A percentile compares a stretch with the other conserved stretches of the same genome.
Evolutionary conservation across 2,888 invertebrate species (phyloP).

Genomic region (Melangyna quadrimaculata): DNA sequence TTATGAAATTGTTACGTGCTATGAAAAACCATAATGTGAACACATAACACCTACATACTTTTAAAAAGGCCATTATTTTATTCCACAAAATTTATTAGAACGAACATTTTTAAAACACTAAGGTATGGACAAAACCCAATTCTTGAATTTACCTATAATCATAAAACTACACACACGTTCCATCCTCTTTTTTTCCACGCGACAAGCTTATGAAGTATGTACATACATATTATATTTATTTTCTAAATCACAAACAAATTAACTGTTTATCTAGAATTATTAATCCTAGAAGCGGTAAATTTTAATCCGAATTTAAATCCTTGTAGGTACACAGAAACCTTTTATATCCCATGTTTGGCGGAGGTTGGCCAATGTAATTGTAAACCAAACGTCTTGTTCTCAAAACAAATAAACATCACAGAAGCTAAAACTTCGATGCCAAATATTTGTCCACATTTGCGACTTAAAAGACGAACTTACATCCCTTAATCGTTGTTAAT

Average conservation of each 20-base stretch:
- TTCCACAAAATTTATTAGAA: no score
- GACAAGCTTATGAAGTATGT: neutral
- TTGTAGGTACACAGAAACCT: neutral
- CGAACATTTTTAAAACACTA: no score
- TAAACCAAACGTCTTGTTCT: slow-evolving; percentile 45
- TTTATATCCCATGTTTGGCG: neutral
- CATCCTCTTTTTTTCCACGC: slow-evolving; percentile 12
- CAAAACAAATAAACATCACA: slow-evolving; percentile 55
- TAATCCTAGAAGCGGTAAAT: slow-evolving; percentile 61
- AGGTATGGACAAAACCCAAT: no score
- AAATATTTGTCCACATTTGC: slow-evolving; percentile 69
- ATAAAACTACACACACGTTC: slow-evolving; percentile 41
- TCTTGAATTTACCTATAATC: neutral
- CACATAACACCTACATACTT: no score
- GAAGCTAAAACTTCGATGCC: slow-evolving; percentile 33
- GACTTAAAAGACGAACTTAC: slow-evolving; percentile 51
- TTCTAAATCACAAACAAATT: slow-evolving; percentile 52
- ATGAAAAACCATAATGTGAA: no score
- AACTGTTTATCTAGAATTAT: slow-evolving; percentile 48
- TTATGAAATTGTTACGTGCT: no score
- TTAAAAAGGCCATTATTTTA: no score
- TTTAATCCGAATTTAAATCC: slow-evolving; percentile 41
- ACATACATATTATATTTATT: no score
- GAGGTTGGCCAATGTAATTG: slow-evolving; percentile 58
- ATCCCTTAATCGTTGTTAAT: slow-evolving; percentile 66